These are phyloP conservation scores for Amphipoea lucens DNA, from an alignment of 2,888 invertebrate genomes.

Conservation along the genomic window DNA sequence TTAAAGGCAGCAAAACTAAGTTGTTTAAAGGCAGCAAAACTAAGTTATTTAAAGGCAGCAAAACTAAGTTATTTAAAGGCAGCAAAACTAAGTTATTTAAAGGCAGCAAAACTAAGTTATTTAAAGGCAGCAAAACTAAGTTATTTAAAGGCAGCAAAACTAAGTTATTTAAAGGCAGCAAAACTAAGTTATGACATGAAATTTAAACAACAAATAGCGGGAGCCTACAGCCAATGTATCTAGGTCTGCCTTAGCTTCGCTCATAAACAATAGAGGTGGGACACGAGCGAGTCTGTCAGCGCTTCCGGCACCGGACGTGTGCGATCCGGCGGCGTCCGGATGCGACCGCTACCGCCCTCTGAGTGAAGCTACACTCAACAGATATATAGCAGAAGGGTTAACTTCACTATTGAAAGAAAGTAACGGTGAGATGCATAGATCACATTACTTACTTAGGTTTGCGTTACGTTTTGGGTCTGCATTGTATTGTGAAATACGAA, in stretches of 20 bases:
- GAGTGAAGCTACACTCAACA: not conserved
- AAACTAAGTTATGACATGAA: constrained; percentile 4
- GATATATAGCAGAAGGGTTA: constrained; percentile 3
- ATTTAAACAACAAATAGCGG: constrained; percentile 16
- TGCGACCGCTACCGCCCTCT: constrained; percentile 16
- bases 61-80: not conserved
- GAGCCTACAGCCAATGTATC: constrained; percentile 13
- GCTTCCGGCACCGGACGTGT: constrained; percentile 54
- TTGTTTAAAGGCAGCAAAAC: not conserved
- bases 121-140: not conserved
- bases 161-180: not conserved
- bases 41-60: not conserved
- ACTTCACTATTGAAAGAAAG: not conserved
- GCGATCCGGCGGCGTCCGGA: constrained; percentile 50
- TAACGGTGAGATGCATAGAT: not conserved
- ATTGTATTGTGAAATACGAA: not conserved
- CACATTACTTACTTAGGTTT: not conserved
- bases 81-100: not conserved
- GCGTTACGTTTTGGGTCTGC: not conserved
- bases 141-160: not conserved
- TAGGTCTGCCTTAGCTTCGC: constrained; percentile 20
- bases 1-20: not conserved
- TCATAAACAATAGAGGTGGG: constrained; percentile 53
- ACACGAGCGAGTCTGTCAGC: constrained; percentile 41
- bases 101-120: not conserved